Evolutionary conservation across 2,113 vertebrate species (phyloP).

Genomic region (Ifrita kowaldi): DNA sequence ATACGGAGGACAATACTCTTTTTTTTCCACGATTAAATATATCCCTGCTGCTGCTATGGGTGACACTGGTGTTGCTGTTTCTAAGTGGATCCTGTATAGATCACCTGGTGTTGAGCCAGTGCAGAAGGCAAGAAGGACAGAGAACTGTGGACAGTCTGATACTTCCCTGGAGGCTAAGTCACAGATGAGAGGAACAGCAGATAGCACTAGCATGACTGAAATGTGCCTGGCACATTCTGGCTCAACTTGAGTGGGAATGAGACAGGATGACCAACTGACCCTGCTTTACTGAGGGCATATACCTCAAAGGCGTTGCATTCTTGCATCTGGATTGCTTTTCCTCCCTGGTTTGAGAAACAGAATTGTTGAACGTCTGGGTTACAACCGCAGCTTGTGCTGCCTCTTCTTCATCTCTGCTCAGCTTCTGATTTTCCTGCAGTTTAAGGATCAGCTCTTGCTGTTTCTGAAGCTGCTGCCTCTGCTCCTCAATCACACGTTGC

Average conservation of each 20-base stretch:
- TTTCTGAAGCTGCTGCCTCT: constrained; percentile 83
- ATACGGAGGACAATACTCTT: not conserved
- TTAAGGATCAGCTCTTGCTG: constrained; percentile 81
- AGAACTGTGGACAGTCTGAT: not conserved
- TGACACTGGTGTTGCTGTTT: not conserved
- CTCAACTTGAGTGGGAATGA: not conserved
- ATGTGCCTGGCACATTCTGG: not conserved
- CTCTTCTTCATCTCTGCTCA: constrained; percentile 67
- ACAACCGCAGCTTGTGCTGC: not conserved
- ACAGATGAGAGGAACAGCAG: not conserved
- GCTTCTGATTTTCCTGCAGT: constrained; percentile 76
- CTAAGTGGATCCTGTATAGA: not conserved
- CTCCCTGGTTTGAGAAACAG: not conserved
- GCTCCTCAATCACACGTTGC: constrained; percentile 81
- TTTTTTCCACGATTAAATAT: not conserved
- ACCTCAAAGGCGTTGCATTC: constrained; percentile 16
- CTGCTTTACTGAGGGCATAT: not conserved
- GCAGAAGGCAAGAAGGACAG: not conserved
- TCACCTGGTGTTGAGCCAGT: not conserved
- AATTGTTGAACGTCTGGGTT: not conserved
- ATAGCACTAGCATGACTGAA: not conserved
- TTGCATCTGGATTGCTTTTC: not conserved
- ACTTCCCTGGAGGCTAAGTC: not conserved
- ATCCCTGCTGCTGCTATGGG: not conserved
- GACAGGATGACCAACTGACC: not conserved